phyloP scores from a whole-genome alignment of 2,113 vertebrate genomes.

The Silurus asotus region DNA sequence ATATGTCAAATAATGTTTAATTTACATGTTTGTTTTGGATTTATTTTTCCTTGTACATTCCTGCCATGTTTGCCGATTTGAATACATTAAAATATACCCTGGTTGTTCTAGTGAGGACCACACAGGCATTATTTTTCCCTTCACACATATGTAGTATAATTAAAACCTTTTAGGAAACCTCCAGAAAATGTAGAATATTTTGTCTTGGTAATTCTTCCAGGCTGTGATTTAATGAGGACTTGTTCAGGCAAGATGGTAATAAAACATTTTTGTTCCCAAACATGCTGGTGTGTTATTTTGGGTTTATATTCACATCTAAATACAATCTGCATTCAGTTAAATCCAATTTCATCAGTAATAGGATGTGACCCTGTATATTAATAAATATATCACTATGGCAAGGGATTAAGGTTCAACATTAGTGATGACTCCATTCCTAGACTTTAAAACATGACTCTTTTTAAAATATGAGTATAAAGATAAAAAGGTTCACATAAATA shows the following conservation, averaged over 20 bases:
- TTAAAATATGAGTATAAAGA: neutral
- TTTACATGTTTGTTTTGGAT: conserved; percentile 2
- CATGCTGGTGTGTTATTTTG: neutral
- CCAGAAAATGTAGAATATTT: neutral
- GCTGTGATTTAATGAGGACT: conserved; percentile 13
- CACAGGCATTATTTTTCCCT: neutral
- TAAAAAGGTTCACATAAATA: neutral
- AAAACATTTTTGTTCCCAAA: conserved; percentile 16
- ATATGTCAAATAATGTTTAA: neutral
- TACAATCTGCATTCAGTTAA: neutral
- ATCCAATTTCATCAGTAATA: neutral
- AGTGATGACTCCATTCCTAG: neutral
- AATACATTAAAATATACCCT: conserved; percentile 12
- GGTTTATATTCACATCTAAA: no score
- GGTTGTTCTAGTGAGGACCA: conserved; percentile 6
- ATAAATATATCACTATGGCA: neutral
- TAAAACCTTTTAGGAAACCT: neutral
- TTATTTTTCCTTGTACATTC: conserved; percentile 36
- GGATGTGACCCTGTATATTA: neutral
- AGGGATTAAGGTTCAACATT: neutral
- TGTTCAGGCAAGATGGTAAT: conserved; percentile 32
- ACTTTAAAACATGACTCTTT: neutral
- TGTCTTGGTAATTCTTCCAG: conserved; percentile 1
- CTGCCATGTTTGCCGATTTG: neutral
- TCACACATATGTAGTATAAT: conserved; percentile 19